Base-by-base conservation (phyloP, 2,113 vertebrate genomes). In the Helogale parvula region DNA sequence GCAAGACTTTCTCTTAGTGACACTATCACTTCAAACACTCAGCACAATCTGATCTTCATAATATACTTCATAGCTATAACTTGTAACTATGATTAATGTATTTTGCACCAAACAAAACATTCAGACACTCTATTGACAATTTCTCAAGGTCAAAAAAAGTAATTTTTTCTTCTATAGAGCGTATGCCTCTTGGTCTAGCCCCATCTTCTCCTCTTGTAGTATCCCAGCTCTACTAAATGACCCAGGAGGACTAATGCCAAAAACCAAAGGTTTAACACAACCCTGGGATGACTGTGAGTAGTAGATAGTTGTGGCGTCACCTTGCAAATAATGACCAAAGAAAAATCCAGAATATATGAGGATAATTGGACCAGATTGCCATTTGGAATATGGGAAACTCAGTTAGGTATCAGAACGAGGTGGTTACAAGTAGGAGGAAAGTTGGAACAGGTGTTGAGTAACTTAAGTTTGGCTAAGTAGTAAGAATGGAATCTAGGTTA, bases 381-480 rank as follows among this genome's bases (percentile, higher is more conserved):
- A 31, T 38, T 0, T 66, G n/a, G 41, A 93, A 71, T 76, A 68
- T 2, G 71, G 63, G 63, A 92, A 88, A 97, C 90, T 80, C 47
- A 84, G 65, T 77, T 87, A 65, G 41, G 66, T 76, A 76, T 63
- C 63, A 83, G 74, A 90, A 74, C 21, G 21, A 35, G 69, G 57
- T 38, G 17, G 38, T 54, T 87, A 90, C 57, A 91, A 96, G 80
- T 21, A 77, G 69, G n/a, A 91, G 33, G 69, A 92, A 92, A 92
- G 60, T 57, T 88, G 85, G 50, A 93, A 93, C 82, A 96, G 97
- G 94, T 96, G 95, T 38, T 97, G 33, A 95, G 74, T 93, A 87
- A 89, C 95, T 96, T 96, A 95, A 96, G 90, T 97, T 96, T 93
- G 90, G 79, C 69, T 94, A 90, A 84, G 90, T 86, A 94, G 57